A percentile compares a stretch with the other conserved stretches of the same genome.
These are phyloP conservation scores for Norana najaformis DNA, from an alignment of 2,888 invertebrate genomes.

Conservation along the genomic window DNA sequence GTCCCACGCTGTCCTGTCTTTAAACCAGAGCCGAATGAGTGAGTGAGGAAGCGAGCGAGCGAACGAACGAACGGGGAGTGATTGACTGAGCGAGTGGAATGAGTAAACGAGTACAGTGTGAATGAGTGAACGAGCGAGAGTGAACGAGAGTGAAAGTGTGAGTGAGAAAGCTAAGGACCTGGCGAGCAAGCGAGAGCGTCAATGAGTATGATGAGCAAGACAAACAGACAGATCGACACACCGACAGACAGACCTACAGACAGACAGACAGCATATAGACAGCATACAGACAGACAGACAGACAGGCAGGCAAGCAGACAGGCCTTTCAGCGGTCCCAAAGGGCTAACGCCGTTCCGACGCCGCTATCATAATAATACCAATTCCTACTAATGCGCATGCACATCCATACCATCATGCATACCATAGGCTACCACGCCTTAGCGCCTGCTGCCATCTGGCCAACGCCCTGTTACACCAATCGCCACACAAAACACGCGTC, in stretches of 20 bases:
- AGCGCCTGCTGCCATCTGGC: slow-evolving; percentile 7
- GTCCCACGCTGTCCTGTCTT: neutral
- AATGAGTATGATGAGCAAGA: neutral
- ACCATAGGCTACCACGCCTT: slow-evolving; percentile 21
- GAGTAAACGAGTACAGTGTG: neutral
- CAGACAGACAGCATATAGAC: neutral
- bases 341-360: neutral
- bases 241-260: neutral
- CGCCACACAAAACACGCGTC: neutral
- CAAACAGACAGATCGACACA: neutral
- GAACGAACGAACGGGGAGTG: no score
- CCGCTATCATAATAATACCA: slow-evolving; percentile 7
- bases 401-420: neutral
- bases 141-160: no score
- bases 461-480: slow-evolving; percentile 8
- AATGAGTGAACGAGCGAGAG: neutral
- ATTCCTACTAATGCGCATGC: slow-evolving; percentile 13
- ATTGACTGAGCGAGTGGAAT: neutral
- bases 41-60: neutral
- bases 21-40: neutral
- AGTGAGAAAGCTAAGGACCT: no score
- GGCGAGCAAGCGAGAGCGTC: no score
- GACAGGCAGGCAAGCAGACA: neutral
- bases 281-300: neutral
- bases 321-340: neutral